These are phyloP conservation scores for Lycaena phlaeas DNA, from an alignment of 2,888 invertebrate genomes.

Conservation along the genomic window DNA sequence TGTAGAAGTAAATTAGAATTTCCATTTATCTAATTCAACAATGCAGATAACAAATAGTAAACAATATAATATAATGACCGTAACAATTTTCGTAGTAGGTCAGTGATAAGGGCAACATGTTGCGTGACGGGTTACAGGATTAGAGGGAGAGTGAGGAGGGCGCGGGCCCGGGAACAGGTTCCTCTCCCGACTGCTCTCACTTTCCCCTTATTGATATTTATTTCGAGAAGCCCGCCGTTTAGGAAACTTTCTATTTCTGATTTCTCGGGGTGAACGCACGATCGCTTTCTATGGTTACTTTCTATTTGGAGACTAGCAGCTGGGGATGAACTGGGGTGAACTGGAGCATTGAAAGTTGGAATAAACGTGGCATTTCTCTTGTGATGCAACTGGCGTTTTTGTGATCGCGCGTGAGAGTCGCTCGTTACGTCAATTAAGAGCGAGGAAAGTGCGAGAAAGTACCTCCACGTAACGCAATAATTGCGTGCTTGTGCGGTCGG, in stretches of 20 bases:
- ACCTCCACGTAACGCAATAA: constrained; percentile 47
- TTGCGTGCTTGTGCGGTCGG: constrained; percentile 19
- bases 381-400: constrained; percentile 9
- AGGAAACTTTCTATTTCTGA: constrained; percentile 71
- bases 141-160: constrained; percentile 20
- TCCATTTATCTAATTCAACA: too few relatives aligned
- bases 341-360: constrained; percentile 1
- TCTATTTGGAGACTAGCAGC: constrained; percentile 48
- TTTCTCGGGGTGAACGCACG: constrained; percentile 62
- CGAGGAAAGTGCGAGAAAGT: constrained; percentile 68
- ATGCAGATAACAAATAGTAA: too few relatives aligned
- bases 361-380: constrained; percentile 3
- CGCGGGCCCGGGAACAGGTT: constrained; percentile 47
- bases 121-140: constrained; percentile 17
- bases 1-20: too few relatives aligned
- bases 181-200: constrained; percentile 54
- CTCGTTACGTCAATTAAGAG: constrained; percentile 69
- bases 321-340: constrained; percentile 5
- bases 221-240: constrained; percentile 62
- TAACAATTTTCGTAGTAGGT: constrained; percentile 5
- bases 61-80: not conserved
- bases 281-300: constrained; percentile 68
- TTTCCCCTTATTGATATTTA: constrained; percentile 57
- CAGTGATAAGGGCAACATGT: constrained; percentile 13
- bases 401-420: constrained; percentile 40